A percentile compares a stretch with the other conserved stretches of the same genome.
These are phyloP conservation scores for Sitophilus oryzae DNA, from an alignment of 1,140 invertebrate genomes.

Conservation along the genomic window DNA sequence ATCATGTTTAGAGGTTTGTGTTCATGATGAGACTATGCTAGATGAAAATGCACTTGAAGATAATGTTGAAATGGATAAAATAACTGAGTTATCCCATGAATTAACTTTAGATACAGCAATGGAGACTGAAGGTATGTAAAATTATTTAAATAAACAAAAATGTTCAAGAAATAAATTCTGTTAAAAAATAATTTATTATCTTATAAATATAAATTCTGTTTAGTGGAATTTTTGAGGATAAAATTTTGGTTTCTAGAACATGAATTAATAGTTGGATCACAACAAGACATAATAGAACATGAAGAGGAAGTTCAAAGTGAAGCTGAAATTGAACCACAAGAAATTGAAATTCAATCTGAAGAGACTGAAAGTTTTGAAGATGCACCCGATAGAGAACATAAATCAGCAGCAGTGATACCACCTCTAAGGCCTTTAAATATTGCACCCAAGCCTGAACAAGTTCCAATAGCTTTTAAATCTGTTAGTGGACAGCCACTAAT, in stretches of 20 bases:
- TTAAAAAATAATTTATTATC: no score
- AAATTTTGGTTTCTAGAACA: conserved; percentile 16
- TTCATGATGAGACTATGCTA: background rate
- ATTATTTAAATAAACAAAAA: background rate
- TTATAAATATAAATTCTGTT: no score
- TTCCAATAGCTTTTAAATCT: conserved; percentile 40
- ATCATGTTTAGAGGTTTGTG: background rate
- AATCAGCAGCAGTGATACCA: conserved; percentile 30
- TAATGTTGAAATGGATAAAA: conserved; percentile 29
- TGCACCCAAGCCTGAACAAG: conserved; percentile 42
- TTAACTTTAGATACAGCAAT: conserved; percentile 31
- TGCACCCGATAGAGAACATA: conserved; percentile 33
- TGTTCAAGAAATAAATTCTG: no score
- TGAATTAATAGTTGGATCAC: conserved; percentile 26
- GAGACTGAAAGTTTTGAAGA: conserved; percentile 30
- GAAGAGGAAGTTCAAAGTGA: conserved; percentile 35
- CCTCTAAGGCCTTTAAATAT: conserved; percentile 42
- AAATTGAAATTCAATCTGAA: conserved; percentile 22
- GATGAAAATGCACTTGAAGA: conserved; percentile 26
- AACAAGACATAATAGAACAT: conserved; percentile 29
- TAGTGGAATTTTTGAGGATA: background rate
- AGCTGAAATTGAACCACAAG: conserved; percentile 33
- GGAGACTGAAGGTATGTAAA: conserved; percentile 32
- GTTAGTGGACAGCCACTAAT: conserved; percentile 37
- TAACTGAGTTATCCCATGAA: conserved; percentile 34